phyloP scores from a whole-genome alignment of 2,797 vertebrate genomes.

The Decapterus maruadsi region DNA sequence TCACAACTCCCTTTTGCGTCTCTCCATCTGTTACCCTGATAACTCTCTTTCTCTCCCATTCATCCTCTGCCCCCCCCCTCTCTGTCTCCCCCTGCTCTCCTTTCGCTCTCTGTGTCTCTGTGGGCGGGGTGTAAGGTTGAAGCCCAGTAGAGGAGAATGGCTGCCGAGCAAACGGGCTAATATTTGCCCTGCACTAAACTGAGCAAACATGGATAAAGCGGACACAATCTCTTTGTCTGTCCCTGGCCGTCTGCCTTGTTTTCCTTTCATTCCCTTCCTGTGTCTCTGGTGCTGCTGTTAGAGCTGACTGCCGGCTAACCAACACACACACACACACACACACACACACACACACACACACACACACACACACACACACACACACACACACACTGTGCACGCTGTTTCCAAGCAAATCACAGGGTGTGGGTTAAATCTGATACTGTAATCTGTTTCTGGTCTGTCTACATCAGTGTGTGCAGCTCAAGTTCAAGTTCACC shows the following conservation, averaged over 20 bases:
- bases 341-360: background rate
- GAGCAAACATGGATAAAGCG: conserved; percentile 80
- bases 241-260: conserved; percentile 72
- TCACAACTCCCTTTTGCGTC: conserved; percentile 25
- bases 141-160: conserved; percentile 70
- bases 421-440: conserved; percentile 57
- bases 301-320: conserved; percentile 47
- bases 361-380: no score
- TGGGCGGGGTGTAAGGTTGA: conserved; percentile 45
- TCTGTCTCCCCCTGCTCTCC: conserved; percentile 4
- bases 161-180: conserved; percentile 69
- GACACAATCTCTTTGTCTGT: conserved; percentile 71
- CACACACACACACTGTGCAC: conserved; percentile 18
- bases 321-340: conserved; percentile 8
- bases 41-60: conserved; percentile 20
- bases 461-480: conserved; percentile 39
- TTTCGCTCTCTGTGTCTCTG: conserved; percentile 43
- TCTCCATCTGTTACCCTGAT: conserved; percentile 46
- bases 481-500: conserved; percentile 53
- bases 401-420: conserved; percentile 54
- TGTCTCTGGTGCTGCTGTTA: conserved; percentile 41
- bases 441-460: conserved; percentile 57
- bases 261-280: conserved; percentile 67
- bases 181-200: conserved; percentile 80
- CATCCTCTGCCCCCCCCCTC: conserved; percentile 13